A percentile compares a stretch with the other conserved stretches of the same genome.
Evolutionary conservation across 2,797 vertebrate genomes (phyloP).

Genomic region (Manis crassicaudata): DNA sequence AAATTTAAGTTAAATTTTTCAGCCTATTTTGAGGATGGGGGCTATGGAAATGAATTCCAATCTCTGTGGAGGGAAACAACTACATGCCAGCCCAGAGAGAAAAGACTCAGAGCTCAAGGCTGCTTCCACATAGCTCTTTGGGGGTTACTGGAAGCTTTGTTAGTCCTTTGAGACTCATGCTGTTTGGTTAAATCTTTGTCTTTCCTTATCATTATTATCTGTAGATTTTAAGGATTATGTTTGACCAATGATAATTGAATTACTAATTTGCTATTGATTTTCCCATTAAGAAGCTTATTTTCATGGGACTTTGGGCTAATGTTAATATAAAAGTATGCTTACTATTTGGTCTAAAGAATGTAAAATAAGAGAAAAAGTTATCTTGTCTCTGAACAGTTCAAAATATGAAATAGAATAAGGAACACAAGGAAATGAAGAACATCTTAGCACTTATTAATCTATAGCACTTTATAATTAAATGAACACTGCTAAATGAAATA

Average conservation of each 20-base stretch:
- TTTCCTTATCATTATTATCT: neutral
- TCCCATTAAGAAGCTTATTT: neutral
- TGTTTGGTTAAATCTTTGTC: neutral
- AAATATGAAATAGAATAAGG: neutral
- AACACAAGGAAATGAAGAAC: neutral
- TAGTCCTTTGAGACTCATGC: neutral
- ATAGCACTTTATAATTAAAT: neutral
- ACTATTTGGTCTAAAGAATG: neutral
- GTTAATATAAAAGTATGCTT: neutral
- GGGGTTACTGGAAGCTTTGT: neutral
- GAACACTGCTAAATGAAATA: neutral
- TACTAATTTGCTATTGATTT: neutral
- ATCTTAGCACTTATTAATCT: neutral
- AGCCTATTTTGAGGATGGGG: neutral
- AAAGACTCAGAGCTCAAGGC: neutral
- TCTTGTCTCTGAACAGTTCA: neutral
- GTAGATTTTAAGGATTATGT: neutral
- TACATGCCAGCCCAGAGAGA: neutral
- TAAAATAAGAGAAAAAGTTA: conserved; percentile 15
- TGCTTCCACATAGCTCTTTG: neutral
- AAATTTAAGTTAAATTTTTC: neutral
- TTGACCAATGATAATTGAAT: neutral
- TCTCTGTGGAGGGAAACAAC: neutral
- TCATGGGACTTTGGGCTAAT: neutral
- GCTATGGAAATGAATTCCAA: neutral